phyloP scores from a whole-genome alignment of 2,888 invertebrate species.

The Calliphora vomitoria region DNA sequence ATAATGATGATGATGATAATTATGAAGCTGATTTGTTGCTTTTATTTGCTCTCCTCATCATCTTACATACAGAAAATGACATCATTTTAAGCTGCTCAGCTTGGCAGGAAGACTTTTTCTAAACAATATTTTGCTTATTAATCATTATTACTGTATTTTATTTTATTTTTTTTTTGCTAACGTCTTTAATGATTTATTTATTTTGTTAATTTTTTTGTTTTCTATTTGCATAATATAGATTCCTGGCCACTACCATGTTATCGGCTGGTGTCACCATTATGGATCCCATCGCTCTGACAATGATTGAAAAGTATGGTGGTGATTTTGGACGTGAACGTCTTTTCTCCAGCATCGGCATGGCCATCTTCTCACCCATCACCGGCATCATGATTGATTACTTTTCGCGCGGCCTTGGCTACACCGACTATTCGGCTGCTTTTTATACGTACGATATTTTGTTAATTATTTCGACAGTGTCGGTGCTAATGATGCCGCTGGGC shows the following conservation, averaged over 20 bases:
- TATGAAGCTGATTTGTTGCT: conserved; percentile 18
- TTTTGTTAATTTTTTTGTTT: conserved; percentile 2
- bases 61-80: background rate
- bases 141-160: conserved; percentile 6
- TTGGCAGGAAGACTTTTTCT: background rate
- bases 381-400: conserved; percentile 90
- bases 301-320: conserved; percentile 93
- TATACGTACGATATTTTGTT: conserved; percentile 90
- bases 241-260: conserved; percentile 92
- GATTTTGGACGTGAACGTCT: conserved; percentile 92
- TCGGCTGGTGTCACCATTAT: conserved; percentile 94
- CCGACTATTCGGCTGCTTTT: conserved; percentile 95
- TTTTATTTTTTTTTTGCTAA: background rate
- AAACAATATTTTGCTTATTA: conserved; percentile 4
- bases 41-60: background rate
- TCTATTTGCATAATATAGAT: conserved; percentile 83
- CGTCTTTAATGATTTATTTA: conserved; percentile 7
- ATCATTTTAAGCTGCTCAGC: background rate
- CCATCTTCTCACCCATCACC: conserved; percentile 92
- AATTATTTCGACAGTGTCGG: conserved; percentile 89
- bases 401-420: conserved; percentile 87
- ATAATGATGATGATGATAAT: conserved; percentile 3
- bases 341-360: conserved; percentile 93
- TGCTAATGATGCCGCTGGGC: conserved; percentile 91
- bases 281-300: conserved; percentile 94